Evolutionary conservation across 92 coral and sea anemone genomes (phyloP).

Genomic region (Bergia sp.): DNA sequence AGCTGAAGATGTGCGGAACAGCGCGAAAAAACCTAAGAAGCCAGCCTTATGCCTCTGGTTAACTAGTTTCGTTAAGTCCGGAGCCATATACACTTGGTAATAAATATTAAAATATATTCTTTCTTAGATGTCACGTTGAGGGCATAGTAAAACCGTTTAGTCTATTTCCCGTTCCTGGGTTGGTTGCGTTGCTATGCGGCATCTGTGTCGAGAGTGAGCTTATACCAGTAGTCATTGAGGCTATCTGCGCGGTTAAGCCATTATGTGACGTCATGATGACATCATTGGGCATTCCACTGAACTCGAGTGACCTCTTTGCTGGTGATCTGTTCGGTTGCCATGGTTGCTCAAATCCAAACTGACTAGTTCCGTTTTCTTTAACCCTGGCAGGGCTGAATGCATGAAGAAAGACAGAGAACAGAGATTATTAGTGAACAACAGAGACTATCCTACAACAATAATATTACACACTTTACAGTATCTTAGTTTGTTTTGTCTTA

Average conservation of each 20-base stretch:
- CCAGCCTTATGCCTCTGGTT: neutral
- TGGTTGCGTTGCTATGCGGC: constrained; percentile 15
- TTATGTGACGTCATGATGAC: constrained; percentile 46
- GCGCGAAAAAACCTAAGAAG: neutral
- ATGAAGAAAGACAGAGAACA: constrained; percentile 46
- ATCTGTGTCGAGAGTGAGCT: constrained; percentile 40
- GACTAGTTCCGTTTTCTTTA: constrained; percentile 88
- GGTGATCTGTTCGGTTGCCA: constrained; percentile 97
- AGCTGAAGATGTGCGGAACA: neutral
- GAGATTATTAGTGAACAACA: constrained; percentile 23
- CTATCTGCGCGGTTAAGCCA: constrained; percentile 42
- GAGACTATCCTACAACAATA: neutral
- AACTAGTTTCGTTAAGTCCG: neutral
- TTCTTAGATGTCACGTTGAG: constrained; percentile 7
- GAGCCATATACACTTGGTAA: neutral
- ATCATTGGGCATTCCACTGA: constrained; percentile 36
- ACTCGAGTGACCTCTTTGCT: constrained; percentile 60
- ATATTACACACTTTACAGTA: neutral
- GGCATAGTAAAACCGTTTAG: constrained; percentile 24
- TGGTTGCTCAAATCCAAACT: constrained; percentile 96
- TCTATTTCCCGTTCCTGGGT: constrained; percentile 29
- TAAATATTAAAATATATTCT: constrained; percentile 14
- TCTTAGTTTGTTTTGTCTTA: no score
- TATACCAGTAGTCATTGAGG: constrained; percentile 35
- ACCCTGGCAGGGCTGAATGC: constrained; percentile 90